These are phyloP conservation scores for Clitarchus hookeri DNA, from an alignment of 2,888 invertebrate species.

Conservation along the genomic window DNA sequence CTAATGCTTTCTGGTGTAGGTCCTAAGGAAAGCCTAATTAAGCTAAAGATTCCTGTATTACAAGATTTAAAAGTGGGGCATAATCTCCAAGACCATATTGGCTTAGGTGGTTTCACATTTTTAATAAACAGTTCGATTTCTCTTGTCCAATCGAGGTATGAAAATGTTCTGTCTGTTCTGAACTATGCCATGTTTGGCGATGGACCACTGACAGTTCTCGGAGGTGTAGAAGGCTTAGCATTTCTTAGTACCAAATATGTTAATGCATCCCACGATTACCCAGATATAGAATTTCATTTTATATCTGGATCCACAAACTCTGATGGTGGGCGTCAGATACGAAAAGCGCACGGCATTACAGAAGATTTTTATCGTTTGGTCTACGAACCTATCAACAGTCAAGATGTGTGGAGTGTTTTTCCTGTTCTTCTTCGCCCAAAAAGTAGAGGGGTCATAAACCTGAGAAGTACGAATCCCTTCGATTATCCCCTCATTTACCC, in stretches of 20 bases:
- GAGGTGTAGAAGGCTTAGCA: conserved; percentile 87
- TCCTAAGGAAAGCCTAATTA: conserved; percentile 61
- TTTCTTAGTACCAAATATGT: conserved; percentile 87
- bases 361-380: conserved; percentile 75
- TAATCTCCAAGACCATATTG: conserved; percentile 89
- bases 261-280: conserved; percentile 79
- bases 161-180: conserved; percentile 77
- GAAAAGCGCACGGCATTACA: conserved; percentile 74
- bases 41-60: conserved; percentile 74
- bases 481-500: conserved; percentile 90
- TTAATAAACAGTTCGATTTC: conserved; percentile 77
- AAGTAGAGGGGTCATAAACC: conserved; percentile 79
- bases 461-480: conserved; percentile 82
- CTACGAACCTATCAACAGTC: conserved; percentile 74
- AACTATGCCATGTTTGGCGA: conserved; percentile 78
- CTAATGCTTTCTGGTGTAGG: conserved; percentile 92
- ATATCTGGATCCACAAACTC: conserved; percentile 86
- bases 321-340: conserved; percentile 80
- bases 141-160: conserved; percentile 77
- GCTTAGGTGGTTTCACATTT: conserved; percentile 83
- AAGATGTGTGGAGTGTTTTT: conserved; percentile 82
- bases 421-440: conserved; percentile 83
- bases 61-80: conserved; percentile 79
- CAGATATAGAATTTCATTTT: conserved; percentile 89
- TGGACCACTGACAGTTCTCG: conserved; percentile 83